phyloP scores from a whole-genome alignment of 2,113 vertebrate species.

The Stigmatopora nigra region DNA sequence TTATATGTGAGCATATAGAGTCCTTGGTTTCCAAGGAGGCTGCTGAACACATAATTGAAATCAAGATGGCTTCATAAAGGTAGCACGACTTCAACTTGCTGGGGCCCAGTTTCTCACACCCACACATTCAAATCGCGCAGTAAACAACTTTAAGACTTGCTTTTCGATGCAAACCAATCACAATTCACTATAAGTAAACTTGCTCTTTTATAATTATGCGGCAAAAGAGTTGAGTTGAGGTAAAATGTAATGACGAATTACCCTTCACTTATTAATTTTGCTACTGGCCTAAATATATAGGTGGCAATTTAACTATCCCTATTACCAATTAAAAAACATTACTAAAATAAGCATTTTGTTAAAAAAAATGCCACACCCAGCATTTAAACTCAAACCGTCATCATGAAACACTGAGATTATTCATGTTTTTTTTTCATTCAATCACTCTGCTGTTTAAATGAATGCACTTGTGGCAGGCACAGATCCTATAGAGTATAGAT shows the following conservation, averaged over 20 bases:
- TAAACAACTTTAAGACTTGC: neutral
- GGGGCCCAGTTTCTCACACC: slow-evolving; percentile 28
- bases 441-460: slow-evolving; percentile 1
- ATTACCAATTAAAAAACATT: too few relatives aligned
- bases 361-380: neutral
- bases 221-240: neutral
- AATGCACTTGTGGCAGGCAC: slow-evolving; percentile 17
- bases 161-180: neutral
- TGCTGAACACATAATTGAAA: slow-evolving; percentile 18
- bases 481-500: slow-evolving; percentile 39
- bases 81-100: slow-evolving; percentile 45
- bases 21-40: slow-evolving; percentile 25
- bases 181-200: neutral
- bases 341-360: neutral
- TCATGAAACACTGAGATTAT: too few relatives aligned
- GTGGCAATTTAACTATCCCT: too few relatives aligned
- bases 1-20: slow-evolving; percentile 21
- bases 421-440: neutral
- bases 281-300: neutral
- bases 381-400: neutral
- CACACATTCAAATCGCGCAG: slow-evolving; percentile 21
- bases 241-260: neutral
- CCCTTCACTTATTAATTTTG: neutral
- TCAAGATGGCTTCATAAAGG: slow-evolving; percentile 17
- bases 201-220: neutral